Conservation (phyloP, 2,797 vertebrate species). For the Fratercula arctica region DNA sequence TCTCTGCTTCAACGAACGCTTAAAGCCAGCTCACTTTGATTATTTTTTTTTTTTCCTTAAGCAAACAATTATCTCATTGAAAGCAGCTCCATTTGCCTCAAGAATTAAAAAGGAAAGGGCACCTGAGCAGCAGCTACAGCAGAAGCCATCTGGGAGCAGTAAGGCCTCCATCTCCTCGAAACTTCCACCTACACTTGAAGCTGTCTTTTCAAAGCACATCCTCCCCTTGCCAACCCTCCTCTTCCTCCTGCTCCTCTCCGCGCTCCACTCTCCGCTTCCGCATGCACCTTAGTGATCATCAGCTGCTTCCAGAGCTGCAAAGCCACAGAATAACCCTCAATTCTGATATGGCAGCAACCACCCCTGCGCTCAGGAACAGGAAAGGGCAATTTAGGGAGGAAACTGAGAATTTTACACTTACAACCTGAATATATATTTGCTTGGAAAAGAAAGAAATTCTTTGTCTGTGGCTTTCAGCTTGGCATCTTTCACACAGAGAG, state of each 20-base stretch:
- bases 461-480: not conserved
- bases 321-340: not conserved
- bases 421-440: not conserved
- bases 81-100: not conserved
- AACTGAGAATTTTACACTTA: not conserved
- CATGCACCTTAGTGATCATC: rapidly evolving
- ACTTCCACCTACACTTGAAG: not conserved
- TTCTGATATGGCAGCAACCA: not conserved
- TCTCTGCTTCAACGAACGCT: not conserved
- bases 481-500: not conserved
- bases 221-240: not conserved
- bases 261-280: not conserved
- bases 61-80: not conserved
- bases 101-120: not conserved
- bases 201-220: not conserved
- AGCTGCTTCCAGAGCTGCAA: not conserved
- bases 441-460: not conserved
- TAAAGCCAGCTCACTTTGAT: not conserved
- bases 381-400: not conserved
- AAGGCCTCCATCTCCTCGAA: not conserved
- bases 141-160: not conserved
- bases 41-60: not conserved
- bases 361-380: not conserved
- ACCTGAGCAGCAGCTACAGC: not conserved
- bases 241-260: not conserved